Evolutionary conservation across 2,113 vertebrate genomes (phyloP), one percentile per base, ranked within the genome.

Genomic region (Neopipo cinnamomea): DNA sequence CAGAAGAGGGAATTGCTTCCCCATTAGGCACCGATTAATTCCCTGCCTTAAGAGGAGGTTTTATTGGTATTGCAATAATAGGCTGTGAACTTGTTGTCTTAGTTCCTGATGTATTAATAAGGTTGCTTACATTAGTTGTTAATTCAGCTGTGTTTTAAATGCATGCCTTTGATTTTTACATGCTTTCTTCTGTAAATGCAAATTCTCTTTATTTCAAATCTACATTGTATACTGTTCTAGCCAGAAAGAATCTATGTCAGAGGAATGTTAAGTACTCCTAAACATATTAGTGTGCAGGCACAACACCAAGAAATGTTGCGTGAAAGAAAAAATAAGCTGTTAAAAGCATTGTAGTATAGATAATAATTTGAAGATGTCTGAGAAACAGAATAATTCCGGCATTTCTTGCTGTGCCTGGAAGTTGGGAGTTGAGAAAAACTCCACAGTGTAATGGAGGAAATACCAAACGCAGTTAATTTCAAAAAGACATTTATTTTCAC

Each of bases 241-340:
- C 81, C 89, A 95, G 67, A 56, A 94, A 72, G 58, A 92, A 95
- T 88, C 55, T 76, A 76, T 93, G 85, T 75, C 24, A n/a, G 58
- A 41, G 37, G 30, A 65, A 46, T 41, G 7, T 86, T 77, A 88
- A 89, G 44, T 46, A 66, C 53, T 81, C 56, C 66, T 86, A 42
- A 87, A 84, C 25, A 20, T 55, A 20, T 55, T 73, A 28, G 28
- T 9, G 49, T 82, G 70, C 56, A 85, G 50, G 66, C 61, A 53
- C 58, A 81, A 71, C 18, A 62, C 6, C 21, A 31, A 81, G 47
- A 81, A 91, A 67, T 21, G 42, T 55, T 77, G 72, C 2, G 1
- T 52, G 73, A 53, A 83, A 71, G 65, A 24, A 86, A 78, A 93
- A 87, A 12, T 55, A 84, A 95, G 73, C 83, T 65, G 59, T 63